Percentiles rank a stretch among this genome's conserved stretches.
phyloP scores from a whole-genome alignment of 2,113 vertebrate species.

The Cyphotilapia sp. region DNA sequence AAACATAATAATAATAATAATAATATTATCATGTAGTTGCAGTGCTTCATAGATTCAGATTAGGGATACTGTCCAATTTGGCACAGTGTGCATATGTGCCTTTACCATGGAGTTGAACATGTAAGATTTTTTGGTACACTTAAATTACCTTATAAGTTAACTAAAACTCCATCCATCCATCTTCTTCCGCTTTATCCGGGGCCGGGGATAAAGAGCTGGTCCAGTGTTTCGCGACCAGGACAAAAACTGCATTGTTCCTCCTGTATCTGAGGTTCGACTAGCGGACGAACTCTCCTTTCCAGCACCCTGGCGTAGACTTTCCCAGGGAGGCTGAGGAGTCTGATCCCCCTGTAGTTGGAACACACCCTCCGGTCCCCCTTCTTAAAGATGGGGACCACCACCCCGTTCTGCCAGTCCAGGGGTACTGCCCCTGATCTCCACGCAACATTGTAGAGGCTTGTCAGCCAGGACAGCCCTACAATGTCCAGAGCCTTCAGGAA shows the following conservation, averaged over 20 bases:
- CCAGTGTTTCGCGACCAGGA: accelerated
- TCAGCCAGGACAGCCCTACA: too few species aligned
- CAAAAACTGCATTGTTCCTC: neutral
- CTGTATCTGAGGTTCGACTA: neutral
- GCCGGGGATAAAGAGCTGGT: neutral
- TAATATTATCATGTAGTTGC: neutral
- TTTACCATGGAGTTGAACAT: neutral
- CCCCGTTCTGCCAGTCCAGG: accelerated
- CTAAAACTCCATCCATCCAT: neutral
- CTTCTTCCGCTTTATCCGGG: accelerated
- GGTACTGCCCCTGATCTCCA: too few species aligned
- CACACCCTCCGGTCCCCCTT: too few species aligned
- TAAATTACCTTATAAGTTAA: neutral
- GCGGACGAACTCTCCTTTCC: accelerated
- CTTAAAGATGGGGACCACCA: too few species aligned
- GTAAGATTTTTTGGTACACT: neutral
- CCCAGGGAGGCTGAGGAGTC: accelerated
- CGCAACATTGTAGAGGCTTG: accelerated
- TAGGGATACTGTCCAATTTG: neutral
- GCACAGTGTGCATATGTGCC: neutral
- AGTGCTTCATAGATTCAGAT: neutral
- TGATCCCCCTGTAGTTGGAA: too few species aligned
- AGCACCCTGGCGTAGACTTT: neutral
- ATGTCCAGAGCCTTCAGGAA: too few species aligned
- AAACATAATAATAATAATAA: neutral